phyloP scores from a whole-genome alignment of 1,140 invertebrate genomes.

The Phortica variegata region DNA sequence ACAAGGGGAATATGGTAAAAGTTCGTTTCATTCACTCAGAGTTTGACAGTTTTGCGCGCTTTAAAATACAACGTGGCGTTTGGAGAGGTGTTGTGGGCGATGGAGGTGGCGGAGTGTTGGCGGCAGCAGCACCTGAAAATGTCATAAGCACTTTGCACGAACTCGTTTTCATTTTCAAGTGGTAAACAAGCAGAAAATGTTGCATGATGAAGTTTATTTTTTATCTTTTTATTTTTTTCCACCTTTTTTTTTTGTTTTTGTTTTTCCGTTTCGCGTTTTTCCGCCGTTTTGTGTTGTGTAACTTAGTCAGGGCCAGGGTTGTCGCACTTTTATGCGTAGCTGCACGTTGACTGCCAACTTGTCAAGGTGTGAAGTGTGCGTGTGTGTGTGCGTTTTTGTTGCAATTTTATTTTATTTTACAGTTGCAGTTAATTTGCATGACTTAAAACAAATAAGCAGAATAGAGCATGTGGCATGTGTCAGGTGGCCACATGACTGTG shows the following conservation, averaged over 20 bases:
- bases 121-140: constrained; percentile 21
- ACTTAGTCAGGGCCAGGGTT: too few relatives aligned
- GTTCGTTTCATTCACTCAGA: too few relatives aligned
- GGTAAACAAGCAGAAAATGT: constrained; percentile 52
- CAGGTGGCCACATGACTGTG: too few relatives aligned
- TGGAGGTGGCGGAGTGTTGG: not conserved
- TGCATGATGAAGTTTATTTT: too few relatives aligned
- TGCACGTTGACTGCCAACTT: constrained; percentile 22
- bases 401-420: constrained; percentile 52
- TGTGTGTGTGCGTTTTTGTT: constrained; percentile 28
- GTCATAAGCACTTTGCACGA: too few relatives aligned
- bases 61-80: constrained; percentile 1
- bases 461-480: constrained; percentile 43
- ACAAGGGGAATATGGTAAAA: too few relatives aligned
- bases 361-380: too few relatives aligned
- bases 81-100: not conserved
- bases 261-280: not conserved
- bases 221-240: constrained; percentile 3
- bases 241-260: not conserved
- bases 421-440: constrained; percentile 51
- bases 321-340: constrained; percentile 6
- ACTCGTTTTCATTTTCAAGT: constrained; percentile 40
- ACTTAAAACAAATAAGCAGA: constrained; percentile 52
- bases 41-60: too few relatives aligned
- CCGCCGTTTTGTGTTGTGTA: not conserved